These are phyloP conservation scores for Thumatha senex DNA, from an alignment of 2,888 invertebrate species.

Conservation along the genomic window DNA sequence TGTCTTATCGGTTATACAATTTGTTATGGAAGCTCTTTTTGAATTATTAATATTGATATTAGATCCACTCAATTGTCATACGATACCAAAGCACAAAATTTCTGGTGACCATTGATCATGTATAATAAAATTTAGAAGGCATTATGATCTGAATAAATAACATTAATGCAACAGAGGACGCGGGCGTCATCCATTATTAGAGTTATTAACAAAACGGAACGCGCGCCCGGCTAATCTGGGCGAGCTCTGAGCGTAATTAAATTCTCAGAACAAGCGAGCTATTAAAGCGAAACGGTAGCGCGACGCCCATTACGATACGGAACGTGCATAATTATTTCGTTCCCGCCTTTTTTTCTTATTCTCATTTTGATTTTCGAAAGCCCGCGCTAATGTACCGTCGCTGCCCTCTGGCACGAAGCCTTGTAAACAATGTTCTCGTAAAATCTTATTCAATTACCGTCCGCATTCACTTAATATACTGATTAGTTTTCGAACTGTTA, in stretches of 20 bases:
- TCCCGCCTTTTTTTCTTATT: slow-evolving; percentile 76
- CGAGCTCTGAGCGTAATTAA: slow-evolving; percentile 75
- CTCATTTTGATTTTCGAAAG: slow-evolving; percentile 75
- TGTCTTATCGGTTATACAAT: slow-evolving; percentile 80
- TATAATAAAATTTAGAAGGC: slow-evolving; percentile 43
- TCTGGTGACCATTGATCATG: slow-evolving; percentile 14
- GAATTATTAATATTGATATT: slow-evolving; percentile 76
- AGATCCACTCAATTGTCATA: slow-evolving; percentile 39
- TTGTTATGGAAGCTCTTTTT: slow-evolving; percentile 79
- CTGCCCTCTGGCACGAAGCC: slow-evolving; percentile 71
- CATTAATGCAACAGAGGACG: slow-evolving; percentile 53
- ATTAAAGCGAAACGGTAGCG: slow-evolving; percentile 82
- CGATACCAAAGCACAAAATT: too few relatives aligned
- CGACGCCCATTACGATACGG: slow-evolving; percentile 80
- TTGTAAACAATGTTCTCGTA: slow-evolving; percentile 80
- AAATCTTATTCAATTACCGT: slow-evolving; percentile 76
- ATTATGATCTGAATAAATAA: slow-evolving; percentile 50
- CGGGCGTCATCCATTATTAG: slow-evolving; percentile 76
- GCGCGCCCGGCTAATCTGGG: slow-evolving; percentile 75
- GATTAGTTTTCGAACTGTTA: slow-evolving; percentile 65
- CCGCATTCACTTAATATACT: slow-evolving; percentile 59
- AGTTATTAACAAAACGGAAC: slow-evolving; percentile 80
- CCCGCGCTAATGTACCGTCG: slow-evolving; percentile 74
- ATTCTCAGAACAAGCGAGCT: slow-evolving; percentile 81
- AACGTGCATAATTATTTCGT: slow-evolving; percentile 84